These are phyloP conservation scores for Proisotoma minuta DNA, from an alignment of 2,888 invertebrate genomes.

Conservation along the genomic window DNA sequence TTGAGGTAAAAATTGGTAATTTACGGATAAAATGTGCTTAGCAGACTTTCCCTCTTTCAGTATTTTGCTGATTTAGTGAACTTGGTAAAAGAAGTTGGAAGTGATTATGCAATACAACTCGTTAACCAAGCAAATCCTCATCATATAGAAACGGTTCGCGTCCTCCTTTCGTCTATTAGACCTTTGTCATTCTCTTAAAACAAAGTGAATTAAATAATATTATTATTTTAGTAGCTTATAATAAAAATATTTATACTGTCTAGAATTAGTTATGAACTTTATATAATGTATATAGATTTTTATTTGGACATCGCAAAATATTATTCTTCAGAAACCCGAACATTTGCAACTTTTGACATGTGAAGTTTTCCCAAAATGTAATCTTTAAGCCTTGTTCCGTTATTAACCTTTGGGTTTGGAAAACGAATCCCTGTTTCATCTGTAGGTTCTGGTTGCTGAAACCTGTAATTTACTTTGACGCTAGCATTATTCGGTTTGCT, in stretches of 20 bases:
- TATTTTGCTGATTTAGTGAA: slow-evolving; percentile 72
- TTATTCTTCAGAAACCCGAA: neutral
- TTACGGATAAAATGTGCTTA: too few relatives aligned
- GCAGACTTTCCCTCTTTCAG: slow-evolving; percentile 51
- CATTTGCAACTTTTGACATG: too few relatives aligned
- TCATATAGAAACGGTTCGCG: slow-evolving; percentile 60
- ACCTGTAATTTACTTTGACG: too few relatives aligned
- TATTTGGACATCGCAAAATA: too few relatives aligned
- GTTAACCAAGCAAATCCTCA: slow-evolving; percentile 59
- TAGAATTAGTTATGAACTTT: too few relatives aligned
- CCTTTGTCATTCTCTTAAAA: slow-evolving; percentile 61
- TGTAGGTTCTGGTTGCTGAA: slow-evolving; percentile 17
- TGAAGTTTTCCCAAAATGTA: too few relatives aligned
- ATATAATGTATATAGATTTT: too few relatives aligned
- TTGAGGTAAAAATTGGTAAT: slow-evolving; percentile 51
- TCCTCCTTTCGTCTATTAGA: slow-evolving; percentile 60
- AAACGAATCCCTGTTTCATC: slow-evolving; percentile 12
- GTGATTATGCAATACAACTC: slow-evolving; percentile 58
- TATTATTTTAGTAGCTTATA: too few relatives aligned
- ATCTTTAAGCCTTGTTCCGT: neutral
- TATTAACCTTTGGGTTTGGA: neutral
- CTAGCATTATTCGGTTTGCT: neutral
- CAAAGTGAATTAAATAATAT: neutral
- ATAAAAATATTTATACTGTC: too few relatives aligned
- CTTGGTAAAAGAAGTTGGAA: slow-evolving; percentile 62